A percentile compares a stretch with the other conserved stretches of the same genome.
Conservation (phyloP, 2,113 vertebrate species). For the Campylomormyrus tamandua region DNA sequence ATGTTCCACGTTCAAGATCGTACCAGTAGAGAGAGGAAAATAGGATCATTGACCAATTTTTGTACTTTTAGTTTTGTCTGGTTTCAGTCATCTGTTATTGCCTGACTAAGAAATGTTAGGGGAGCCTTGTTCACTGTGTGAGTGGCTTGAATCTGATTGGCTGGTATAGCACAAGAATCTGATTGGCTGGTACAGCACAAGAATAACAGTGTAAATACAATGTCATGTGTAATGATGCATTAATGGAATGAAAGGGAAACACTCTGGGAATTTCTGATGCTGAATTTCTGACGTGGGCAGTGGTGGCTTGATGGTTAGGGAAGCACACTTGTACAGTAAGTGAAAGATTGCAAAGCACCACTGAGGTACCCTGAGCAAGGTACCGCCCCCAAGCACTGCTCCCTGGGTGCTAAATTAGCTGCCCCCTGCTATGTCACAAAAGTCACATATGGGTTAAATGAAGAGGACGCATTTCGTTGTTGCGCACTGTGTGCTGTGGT, state of each 20-base stretch:
- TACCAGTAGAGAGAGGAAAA: background rate
- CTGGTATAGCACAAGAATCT: background rate
- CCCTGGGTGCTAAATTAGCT: too few species aligned
- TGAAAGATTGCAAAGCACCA: too few species aligned
- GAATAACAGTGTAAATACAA: background rate
- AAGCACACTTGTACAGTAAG: too few species aligned
- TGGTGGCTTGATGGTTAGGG: too few species aligned
- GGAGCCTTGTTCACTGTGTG: background rate
- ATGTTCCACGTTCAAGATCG: background rate
- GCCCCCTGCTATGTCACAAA: too few species aligned
- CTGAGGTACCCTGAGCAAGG: too few species aligned
- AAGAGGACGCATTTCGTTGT: too few species aligned
- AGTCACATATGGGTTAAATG: too few species aligned
- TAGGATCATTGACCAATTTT: background rate
- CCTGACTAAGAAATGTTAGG: background rate
- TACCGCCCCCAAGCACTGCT: too few species aligned
- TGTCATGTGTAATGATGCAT: background rate
- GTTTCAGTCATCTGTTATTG: background rate
- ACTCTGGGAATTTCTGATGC: background rate
- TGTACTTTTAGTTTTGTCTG: background rate
- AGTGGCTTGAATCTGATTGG: background rate
- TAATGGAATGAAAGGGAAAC: background rate
- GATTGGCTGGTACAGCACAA: background rate
- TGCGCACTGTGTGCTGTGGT: too few species aligned
- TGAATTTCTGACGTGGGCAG: background rate